phyloP scores from a whole-genome alignment of 2,888 invertebrate species.

The Scaptomyza tumidula region DNA sequence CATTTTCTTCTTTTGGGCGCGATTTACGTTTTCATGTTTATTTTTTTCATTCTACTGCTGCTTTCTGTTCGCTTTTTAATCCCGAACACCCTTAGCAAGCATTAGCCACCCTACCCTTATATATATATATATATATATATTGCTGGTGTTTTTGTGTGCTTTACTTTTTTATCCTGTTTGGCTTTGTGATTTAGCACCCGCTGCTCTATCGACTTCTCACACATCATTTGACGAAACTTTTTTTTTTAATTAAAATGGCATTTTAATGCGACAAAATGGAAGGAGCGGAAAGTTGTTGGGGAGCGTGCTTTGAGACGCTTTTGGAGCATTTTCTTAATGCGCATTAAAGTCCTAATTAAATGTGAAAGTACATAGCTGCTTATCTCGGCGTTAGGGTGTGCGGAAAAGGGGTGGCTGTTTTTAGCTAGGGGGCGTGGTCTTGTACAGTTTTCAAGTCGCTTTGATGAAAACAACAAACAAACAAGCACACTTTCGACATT shows the following conservation, averaged over 20 bases:
- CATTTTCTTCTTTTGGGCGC: conserved; percentile 32
- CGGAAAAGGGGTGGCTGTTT: background rate
- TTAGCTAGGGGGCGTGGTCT: too few species aligned
- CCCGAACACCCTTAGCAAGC: conserved; percentile 55
- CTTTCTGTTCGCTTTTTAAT: conserved; percentile 6
- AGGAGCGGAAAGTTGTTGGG: background rate
- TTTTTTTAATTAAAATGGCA: conserved; percentile 73
- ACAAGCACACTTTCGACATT: conserved; percentile 10
- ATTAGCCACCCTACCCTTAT: conserved; percentile 6
- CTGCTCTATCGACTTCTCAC: conserved; percentile 78
- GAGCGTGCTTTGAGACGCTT: conserved; percentile 63
- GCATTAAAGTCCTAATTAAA: conserved; percentile 74
- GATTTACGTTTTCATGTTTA: background rate
- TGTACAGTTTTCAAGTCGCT: too few species aligned
- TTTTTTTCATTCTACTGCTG: background rate
- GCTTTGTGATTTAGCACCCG: conserved; percentile 72
- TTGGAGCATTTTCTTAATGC: conserved; percentile 71
- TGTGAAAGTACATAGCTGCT: conserved; percentile 61
- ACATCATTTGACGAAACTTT: conserved; percentile 67
- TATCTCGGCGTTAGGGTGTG: conserved; percentile 45
- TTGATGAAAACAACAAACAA: too few species aligned
- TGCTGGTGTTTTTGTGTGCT: background rate
- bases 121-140: background rate
- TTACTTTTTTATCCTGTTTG: conserved; percentile 61
- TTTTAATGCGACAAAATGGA: conserved; percentile 53